A percentile compares a stretch with the other conserved stretches of the same genome.
phyloP scores from a whole-genome alignment of 2,113 vertebrate genomes.

The Orycteropus afer region DNA sequence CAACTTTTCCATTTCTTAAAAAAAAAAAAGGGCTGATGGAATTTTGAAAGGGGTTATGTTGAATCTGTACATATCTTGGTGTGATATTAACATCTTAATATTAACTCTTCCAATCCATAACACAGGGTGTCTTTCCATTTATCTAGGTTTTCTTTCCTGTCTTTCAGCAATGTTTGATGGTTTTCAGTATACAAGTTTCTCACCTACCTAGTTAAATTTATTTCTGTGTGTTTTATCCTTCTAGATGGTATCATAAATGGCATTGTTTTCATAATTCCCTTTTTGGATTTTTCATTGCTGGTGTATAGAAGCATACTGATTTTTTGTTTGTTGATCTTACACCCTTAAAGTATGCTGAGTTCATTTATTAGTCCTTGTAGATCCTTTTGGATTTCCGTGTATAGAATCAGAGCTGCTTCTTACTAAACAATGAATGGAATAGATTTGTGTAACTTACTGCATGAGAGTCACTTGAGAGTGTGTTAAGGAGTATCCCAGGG shows the following conservation, averaged over 20 bases:
- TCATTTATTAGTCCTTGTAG: neutral
- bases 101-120: neutral
- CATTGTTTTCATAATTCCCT: neutral
- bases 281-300: neutral
- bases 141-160: neutral
- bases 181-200: neutral
- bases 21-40: neutral
- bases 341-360: neutral
- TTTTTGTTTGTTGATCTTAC: too few relatives aligned
- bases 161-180: neutral
- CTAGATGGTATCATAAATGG: neutral
- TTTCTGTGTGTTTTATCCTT: neutral
- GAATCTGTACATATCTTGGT: neutral
- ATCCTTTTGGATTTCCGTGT: neutral
- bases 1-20: neutral
- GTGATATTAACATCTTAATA: neutral
- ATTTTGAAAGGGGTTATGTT: neutral
- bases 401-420: neutral
- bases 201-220: neutral
- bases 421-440: neutral
- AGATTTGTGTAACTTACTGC: neutral
- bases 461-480: neutral
- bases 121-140: neutral
- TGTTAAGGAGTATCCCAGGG: neutral
- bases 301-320: too few relatives aligned